These are phyloP conservation scores for Nyctibius grandis DNA, from an alignment of 2,797 vertebrate genomes.

Conservation along the genomic window DNA sequence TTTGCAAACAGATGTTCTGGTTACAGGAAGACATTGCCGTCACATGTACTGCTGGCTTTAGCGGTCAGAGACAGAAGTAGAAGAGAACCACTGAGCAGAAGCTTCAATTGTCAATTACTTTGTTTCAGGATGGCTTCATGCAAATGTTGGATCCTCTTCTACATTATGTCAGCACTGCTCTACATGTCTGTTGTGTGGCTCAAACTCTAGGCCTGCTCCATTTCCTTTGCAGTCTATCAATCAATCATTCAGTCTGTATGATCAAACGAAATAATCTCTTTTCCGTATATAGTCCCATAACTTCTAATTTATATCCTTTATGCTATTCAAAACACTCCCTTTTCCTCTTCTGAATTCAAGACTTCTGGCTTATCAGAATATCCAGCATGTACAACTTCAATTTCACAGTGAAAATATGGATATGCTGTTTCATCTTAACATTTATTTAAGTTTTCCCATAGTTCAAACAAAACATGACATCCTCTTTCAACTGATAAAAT, in stretches of 20 bases:
- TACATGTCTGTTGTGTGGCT: not conserved
- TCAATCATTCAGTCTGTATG: not conserved
- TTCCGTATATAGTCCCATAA: not conserved
- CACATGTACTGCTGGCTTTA: not conserved
- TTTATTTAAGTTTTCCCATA: conserved; percentile 67
- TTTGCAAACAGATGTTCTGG: not conserved
- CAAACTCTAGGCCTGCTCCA: not conserved
- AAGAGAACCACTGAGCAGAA: not conserved
- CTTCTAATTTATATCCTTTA: not conserved
- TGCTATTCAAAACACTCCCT: not conserved
- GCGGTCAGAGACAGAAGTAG: not conserved
- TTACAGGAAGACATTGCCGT: not conserved
- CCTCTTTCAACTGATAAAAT: conserved; percentile 5
- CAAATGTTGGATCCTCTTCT: not conserved
- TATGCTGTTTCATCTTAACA: conserved; percentile 41
- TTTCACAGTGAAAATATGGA: conserved; percentile 7
- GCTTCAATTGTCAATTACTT: not conserved
- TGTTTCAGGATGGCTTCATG: not conserved
- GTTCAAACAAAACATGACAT: conserved; percentile 50
- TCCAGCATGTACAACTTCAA: not conserved
- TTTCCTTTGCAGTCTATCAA: not conserved
- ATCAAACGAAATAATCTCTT: not conserved
- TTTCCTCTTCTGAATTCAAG: not conserved
- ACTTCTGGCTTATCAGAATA: not conserved
- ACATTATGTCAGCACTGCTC: not conserved